phyloP scores from a whole-genome alignment of 2,113 vertebrate genomes.

The Lagopus muta region DNA sequence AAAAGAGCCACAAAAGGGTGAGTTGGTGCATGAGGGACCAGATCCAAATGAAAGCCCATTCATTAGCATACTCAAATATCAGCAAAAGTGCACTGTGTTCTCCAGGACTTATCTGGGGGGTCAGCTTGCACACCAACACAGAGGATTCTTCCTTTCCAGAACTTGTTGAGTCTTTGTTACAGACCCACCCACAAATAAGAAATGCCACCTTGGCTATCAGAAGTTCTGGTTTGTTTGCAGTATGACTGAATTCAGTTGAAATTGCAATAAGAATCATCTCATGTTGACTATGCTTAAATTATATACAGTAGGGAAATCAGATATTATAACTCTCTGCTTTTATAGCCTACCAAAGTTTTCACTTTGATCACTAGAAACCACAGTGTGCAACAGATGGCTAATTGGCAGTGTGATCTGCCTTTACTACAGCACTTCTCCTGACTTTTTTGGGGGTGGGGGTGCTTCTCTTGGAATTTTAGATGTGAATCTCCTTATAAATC shows the following conservation, averaged over 20 bases:
- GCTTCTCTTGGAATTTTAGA: background rate
- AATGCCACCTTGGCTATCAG: background rate
- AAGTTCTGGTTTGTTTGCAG: fast-evolving
- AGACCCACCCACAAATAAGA: background rate
- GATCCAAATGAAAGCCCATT: background rate
- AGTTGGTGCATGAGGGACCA: background rate
- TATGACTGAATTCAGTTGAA: background rate
- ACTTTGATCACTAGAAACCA: constrained; percentile 38
- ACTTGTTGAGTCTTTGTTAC: background rate
- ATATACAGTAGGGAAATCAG: background rate
- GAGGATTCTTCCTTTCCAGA: background rate
- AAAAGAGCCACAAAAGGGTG: background rate
- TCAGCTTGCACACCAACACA: fast-evolving
- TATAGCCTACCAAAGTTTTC: constrained; percentile 27
- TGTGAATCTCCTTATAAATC: background rate
- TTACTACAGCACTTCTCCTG: background rate
- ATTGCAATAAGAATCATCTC: background rate
- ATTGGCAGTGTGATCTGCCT: background rate
- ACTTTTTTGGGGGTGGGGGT: background rate
- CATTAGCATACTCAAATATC: background rate
- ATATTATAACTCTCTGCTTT: background rate
- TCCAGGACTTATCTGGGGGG: background rate
- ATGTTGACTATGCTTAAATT: background rate
- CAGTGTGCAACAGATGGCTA: constrained; percentile 42
- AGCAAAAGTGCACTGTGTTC: background rate